Evolutionary conservation across 1,140 invertebrate species (phyloP).

Genomic region (Mylabris phalerata): DNA sequence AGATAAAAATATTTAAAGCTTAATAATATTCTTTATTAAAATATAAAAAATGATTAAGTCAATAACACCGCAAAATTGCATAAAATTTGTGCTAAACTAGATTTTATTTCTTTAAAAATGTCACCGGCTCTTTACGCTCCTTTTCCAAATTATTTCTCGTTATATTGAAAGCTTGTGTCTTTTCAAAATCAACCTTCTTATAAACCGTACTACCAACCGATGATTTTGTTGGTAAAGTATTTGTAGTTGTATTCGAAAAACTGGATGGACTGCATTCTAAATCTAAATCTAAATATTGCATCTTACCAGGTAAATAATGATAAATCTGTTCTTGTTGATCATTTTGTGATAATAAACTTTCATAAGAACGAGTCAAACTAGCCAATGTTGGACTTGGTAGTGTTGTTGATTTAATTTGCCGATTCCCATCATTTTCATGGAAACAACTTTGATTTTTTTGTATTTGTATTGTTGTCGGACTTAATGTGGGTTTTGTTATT

Average conservation of each 20-base stretch:
- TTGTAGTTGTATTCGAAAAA: constrained; percentile 20
- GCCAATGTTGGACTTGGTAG: constrained; percentile 49
- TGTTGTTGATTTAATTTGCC: constrained; percentile 20
- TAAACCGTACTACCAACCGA: constrained; percentile 62
- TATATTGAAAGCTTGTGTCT: constrained; percentile 84
- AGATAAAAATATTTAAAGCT: constrained; percentile 8
- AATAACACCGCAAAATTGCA: constrained; percentile 2
- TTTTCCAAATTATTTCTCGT: constrained; percentile 73
- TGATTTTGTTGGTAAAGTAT: constrained; percentile 26
- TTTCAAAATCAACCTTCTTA: constrained; percentile 85
- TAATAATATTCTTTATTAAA: constrained; percentile 4
- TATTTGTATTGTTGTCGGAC: background rate
- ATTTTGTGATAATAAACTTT: constrained; percentile 23
- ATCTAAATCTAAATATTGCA: constrained; percentile 74
- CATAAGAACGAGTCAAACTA: constrained; percentile 26
- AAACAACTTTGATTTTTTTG: background rate
- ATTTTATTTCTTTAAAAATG: constrained; percentile 28
- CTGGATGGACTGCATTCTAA: constrained; percentile 42
- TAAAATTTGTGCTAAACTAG: background rate
- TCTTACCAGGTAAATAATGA: constrained; percentile 25
- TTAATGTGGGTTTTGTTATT: background rate
- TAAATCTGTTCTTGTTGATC: constrained; percentile 27
- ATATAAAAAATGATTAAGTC: background rate
- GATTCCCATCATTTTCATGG: background rate
- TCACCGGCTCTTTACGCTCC: constrained; percentile 33